Evolutionary conservation across 2,113 vertebrate species (phyloP), one percentile per base, ranked within the genome.

Genomic region (Paradisaea rubra): DNA sequence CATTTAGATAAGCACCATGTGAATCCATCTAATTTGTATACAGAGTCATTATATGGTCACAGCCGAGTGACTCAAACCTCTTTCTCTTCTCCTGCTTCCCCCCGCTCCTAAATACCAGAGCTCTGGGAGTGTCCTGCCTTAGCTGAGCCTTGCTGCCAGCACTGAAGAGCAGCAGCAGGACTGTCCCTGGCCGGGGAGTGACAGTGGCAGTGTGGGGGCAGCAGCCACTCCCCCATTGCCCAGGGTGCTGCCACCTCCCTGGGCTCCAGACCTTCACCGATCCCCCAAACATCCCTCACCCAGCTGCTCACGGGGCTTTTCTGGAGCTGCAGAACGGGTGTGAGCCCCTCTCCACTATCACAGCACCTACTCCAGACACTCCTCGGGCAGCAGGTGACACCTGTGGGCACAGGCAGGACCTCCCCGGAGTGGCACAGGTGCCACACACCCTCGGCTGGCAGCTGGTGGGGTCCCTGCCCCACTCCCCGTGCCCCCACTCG

Each of bases 11-110:
- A 97, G 87, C 93, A 33, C 90, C 59, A 49, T 76, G 93, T 64
- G 92, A 88, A 94, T 72, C 84, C 94, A 81, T 86, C 94, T 97
- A 59, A 95, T 96, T 94, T 95, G 95, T 95, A 92, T n/a, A 92
- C 94, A 94, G 81, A 94, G 94, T 47, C 96, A 95, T 97, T 96
- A 86, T 47, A 60, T 18, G 77, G 91, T 93, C 94, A 94, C 95
- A 91, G 91, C 89, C 56, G 21, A 91, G 84, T 45, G 81, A 87
- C 66, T 89, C 78, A 9, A 87, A 77, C 86, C 68, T 89, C 47
- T 45, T 44, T 27, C 21, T 72, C 15, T 45, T 8, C 30, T 33
- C 10, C 33, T 9, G 35, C 18, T 8, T 20, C 17, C 49, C 16
- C 11, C 41, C 3, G 6, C n/a, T 9, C n/a, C 41, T 3, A 2